Evolutionary conservation across 1,140 invertebrate genomes (phyloP).

Genomic region (Anoplophora glabripennis): DNA sequence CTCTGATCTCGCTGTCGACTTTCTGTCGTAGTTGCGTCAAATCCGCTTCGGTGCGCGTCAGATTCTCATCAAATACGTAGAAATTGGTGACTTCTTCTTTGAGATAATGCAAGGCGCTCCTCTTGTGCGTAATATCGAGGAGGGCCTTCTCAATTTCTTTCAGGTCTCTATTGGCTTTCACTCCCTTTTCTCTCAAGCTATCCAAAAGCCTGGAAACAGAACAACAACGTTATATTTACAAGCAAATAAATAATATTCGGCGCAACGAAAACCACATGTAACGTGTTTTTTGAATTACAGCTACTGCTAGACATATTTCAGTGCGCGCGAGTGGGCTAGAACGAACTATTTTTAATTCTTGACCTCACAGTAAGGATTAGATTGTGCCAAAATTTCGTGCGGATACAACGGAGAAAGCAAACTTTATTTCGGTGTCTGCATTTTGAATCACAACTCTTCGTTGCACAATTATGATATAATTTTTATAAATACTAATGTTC

Average conservation of each 20-base stretch:
- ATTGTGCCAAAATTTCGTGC: conserved; percentile 31
- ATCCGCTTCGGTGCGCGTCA: conserved; percentile 55
- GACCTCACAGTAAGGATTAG: conserved; percentile 28
- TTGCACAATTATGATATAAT: background rate
- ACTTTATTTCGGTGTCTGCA: background rate
- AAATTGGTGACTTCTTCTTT: conserved; percentile 62
- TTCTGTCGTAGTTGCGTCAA: conserved; percentile 47
- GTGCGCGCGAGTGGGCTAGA: too few relatives aligned
- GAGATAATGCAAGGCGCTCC: conserved; percentile 60
- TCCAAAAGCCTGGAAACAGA: conserved; percentile 51
- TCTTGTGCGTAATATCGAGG: conserved; percentile 62
- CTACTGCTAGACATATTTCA: background rate
- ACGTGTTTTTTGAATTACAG: conserved; percentile 17
- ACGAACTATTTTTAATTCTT: conserved; percentile 33
- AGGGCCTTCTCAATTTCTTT: conserved; percentile 58
- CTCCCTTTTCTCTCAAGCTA: conserved; percentile 56
- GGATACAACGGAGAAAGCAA: conserved; percentile 8
- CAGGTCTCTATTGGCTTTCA: conserved; percentile 60
- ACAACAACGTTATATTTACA: background rate
- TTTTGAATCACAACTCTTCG: background rate
- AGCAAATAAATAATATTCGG: background rate
- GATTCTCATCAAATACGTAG: conserved; percentile 72
- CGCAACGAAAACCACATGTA: conserved; percentile 13
- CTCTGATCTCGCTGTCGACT: conserved; percentile 56
- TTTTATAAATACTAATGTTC: background rate